phyloP scores from a whole-genome alignment of 2,888 invertebrate species.

The Gonocerus acuteangulatus region DNA sequence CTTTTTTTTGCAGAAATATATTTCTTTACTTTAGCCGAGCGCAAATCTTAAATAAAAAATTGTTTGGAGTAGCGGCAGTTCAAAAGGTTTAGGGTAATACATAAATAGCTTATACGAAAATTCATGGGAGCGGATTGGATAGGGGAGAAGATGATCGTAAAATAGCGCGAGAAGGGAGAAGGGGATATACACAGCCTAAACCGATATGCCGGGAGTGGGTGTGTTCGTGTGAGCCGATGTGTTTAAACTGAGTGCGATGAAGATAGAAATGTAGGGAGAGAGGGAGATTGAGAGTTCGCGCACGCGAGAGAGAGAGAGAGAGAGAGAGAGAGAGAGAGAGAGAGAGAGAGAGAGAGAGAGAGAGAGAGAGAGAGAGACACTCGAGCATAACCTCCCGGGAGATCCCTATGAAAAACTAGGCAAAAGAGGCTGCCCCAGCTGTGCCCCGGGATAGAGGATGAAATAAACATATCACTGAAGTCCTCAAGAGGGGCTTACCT shows the following conservation, averaged over 20 bases:
- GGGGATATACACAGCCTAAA: too few relatives aligned
- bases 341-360: not conserved
- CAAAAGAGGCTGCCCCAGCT: not conserved
- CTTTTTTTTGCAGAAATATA: too few relatives aligned
- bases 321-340: not conserved
- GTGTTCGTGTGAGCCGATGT: too few relatives aligned
- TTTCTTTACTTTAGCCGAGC: too few relatives aligned
- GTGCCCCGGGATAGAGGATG: not conserved
- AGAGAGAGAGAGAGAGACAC: not conserved
- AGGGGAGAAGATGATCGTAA: not conserved
- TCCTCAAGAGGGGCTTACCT: not conserved
- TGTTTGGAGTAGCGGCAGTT: too few relatives aligned
- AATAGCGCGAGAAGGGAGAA: too few relatives aligned
- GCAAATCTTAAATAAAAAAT: too few relatives aligned
- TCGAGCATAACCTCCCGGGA: not conserved
- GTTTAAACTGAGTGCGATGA: too few relatives aligned
- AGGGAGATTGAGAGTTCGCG: too few relatives aligned
- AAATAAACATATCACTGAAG: not conserved
- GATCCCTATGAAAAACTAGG: not conserved
- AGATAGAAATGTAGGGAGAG: too few relatives aligned
- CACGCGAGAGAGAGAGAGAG: too few relatives aligned
- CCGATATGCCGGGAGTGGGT: too few relatives aligned
- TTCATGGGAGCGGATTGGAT: not conserved
- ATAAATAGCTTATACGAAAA: conserved; percentile 13
- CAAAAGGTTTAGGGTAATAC: not conserved